Evolutionary conservation across 1,140 invertebrate genomes (phyloP).

Genomic region (Drosophila sturtevanti): DNA sequence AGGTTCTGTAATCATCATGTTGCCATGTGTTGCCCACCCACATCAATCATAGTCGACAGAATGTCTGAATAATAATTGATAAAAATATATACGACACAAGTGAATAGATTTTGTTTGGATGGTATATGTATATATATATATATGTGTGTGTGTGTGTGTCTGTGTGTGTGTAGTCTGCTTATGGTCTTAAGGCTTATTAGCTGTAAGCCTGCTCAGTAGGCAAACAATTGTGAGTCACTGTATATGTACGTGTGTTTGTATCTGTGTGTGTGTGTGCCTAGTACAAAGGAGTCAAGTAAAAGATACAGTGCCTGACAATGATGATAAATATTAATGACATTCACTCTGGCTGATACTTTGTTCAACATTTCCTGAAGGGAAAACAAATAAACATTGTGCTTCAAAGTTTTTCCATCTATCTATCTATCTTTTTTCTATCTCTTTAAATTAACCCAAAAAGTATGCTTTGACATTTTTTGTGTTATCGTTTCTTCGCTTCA

Average conservation of each 20-base stretch:
- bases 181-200: conserved; percentile 62
- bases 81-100: background rate
- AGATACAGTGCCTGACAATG: conserved; percentile 22
- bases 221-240: conserved; percentile 27
- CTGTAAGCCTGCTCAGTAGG: conserved; percentile 35
- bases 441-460: conserved; percentile 5
- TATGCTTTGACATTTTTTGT: background rate
- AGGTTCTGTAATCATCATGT: conserved; percentile 20
- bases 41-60: conserved; percentile 52
- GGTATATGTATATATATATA: conserved; percentile 21
- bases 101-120: conserved; percentile 16
- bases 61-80: conserved; percentile 30
- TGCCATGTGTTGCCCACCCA: conserved; percentile 11
- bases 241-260: no score
- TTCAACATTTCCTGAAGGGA: conserved; percentile 6
- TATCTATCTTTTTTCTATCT: background rate
- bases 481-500: background rate
- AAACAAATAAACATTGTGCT: background rate
- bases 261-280: background rate
- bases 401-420: background rate
- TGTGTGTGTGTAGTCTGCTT: conserved; percentile 30
- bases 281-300: conserved; percentile 20
- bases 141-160: conserved; percentile 13
- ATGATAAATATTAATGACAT: conserved; percentile 50
- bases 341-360: conserved; percentile 7